Base-by-base conservation (phyloP, 2,888 invertebrate genomes). In the Thera obeliscata region DNA sequence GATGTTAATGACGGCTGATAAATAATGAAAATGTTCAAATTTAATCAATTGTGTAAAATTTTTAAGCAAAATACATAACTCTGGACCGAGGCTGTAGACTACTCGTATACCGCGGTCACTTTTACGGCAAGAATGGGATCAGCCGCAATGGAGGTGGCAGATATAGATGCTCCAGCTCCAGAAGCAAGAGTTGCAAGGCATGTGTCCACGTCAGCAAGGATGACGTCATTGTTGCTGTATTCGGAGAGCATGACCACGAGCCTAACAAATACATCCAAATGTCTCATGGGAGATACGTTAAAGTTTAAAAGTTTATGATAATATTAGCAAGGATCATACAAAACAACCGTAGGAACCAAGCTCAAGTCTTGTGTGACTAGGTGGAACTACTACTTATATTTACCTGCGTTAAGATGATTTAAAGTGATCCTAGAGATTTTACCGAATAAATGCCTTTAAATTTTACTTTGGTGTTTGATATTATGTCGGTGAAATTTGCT, bases 171-270 rank as follows among this genome's bases (percentile, higher is more conserved):
- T 77, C 79, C 3, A 72, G 67, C 9, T 43, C 56, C 0, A 0
- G 43, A 1, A 66, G 71, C 5, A 72, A 71, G 52, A 52, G 67
- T 2, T 80, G 79, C 66, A 78, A 75, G 33, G 76, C 78, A 2
- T 61, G 62, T 49, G 69, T 75, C 2, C 75, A 77, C 54, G 56
- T 80, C 1, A 69, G n/a, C 35, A 64, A 61, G 7, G 67, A 75
- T 12, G 69, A 77, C 58, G 36, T 64, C 48, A 74, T 80, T 8
- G 55, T 70, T 2, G 56, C 43, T 9, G 62, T 57, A 41, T 35
- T 38, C 2, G 43, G 65, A 4, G 33, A 71, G 1, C 70, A 71
- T 12, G 58, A 60, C 33, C 70, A 71, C 22, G 6, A 38, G 0
- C 67, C 69, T 0, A 50, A 56, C 5, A 50, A 50, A 8, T 68